Evolutionary conservation across 2,888 invertebrate species (phyloP).

Genomic region (Amphipoea oculea): DNA sequence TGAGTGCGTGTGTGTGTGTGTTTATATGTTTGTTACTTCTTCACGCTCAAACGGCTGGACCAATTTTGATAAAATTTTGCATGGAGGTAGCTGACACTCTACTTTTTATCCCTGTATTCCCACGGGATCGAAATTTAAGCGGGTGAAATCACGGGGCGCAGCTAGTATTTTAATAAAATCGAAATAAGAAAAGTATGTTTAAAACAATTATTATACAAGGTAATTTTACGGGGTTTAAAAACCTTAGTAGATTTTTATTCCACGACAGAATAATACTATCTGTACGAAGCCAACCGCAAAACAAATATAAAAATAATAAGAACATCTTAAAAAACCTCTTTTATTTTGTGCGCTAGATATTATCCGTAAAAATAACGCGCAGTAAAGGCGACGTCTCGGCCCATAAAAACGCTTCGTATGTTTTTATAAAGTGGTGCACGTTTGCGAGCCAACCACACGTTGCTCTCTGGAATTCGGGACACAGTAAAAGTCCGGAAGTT

Average conservation of each 20-base stretch:
- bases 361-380: conserved; percentile 59
- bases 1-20: too few relatives aligned
- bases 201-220: background rate
- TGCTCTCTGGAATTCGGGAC: conserved; percentile 78
- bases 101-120: too few relatives aligned
- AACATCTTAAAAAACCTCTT: conserved; percentile 46
- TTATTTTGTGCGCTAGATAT: conserved; percentile 46
- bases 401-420: conserved; percentile 65
- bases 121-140: too few relatives aligned
- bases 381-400: conserved; percentile 56
- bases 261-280: conserved; percentile 4
- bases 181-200: background rate
- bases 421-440: conserved; percentile 61
- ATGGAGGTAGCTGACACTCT: too few relatives aligned
- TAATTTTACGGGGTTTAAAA: background rate
- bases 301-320: conserved; percentile 37
- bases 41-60: too few relatives aligned
- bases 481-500: conserved; percentile 82
- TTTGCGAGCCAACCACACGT: conserved; percentile 74
- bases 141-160: too few relatives aligned
- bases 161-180: background rate
- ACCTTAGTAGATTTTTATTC: background rate
- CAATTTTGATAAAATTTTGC: too few relatives aligned
- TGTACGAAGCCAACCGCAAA: background rate
- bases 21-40: too few relatives aligned